phyloP scores from a whole-genome alignment of 2,113 vertebrate species.

The Gymnorhina tibicen region DNA sequence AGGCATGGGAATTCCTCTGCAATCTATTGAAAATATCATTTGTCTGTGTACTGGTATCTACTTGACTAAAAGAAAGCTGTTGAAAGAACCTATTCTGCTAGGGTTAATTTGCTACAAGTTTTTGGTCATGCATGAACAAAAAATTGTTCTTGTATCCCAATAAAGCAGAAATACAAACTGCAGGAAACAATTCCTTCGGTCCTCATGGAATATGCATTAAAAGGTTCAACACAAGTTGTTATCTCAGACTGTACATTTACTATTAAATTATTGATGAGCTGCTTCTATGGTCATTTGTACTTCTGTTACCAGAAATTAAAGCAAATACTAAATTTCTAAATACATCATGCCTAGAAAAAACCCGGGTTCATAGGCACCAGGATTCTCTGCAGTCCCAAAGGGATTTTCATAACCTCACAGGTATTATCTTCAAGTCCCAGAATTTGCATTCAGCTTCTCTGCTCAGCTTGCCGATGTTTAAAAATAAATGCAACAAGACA shows the following conservation, averaged over 20 bases:
- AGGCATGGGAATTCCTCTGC: neutral
- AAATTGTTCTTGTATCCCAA: neutral
- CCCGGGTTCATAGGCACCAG: neutral
- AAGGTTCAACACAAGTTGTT: neutral
- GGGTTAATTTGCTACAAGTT: neutral
- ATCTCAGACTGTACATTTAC: neutral
- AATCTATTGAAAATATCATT: neutral
- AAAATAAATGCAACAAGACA: slow-evolving; percentile 62
- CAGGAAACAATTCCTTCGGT: neutral
- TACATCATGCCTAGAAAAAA: neutral
- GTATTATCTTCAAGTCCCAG: slow-evolving; percentile 10
- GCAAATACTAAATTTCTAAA: slow-evolving; percentile 15
- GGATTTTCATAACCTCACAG: slow-evolving; percentile 9
- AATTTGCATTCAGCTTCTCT: slow-evolving; percentile 36
- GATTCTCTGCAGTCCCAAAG: neutral
- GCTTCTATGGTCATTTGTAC: neutral
- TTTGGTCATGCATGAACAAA: neutral
- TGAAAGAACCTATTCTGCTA: neutral
- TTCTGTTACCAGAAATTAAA: neutral
- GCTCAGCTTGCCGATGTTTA: slow-evolving; percentile 55
- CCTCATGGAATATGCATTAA: neutral
- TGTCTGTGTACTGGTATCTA: neutral
- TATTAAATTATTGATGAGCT: slow-evolving; percentile 14
- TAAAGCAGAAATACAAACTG: neutral
- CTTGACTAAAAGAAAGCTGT: neutral